Evolutionary conservation across 2,797 vertebrate genomes (phyloP).

Genomic region (Otus scops): DNA sequence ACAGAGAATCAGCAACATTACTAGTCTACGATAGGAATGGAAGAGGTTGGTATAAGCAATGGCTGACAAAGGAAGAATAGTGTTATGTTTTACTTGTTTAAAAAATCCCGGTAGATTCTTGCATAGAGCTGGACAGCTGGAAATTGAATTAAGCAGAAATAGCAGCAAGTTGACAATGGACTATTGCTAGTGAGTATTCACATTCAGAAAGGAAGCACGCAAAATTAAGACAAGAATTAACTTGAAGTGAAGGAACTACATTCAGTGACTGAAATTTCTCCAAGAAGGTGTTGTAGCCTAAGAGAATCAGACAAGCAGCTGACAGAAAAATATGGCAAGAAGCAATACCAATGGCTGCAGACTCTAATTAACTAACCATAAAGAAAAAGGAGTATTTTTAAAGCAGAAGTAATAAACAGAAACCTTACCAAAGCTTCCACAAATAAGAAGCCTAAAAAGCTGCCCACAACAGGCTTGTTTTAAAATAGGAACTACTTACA

Average conservation of each 20-base stretch:
- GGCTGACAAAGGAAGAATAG: background rate
- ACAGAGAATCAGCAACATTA: background rate
- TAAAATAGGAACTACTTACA: background rate
- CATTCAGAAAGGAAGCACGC: constrained; percentile 42
- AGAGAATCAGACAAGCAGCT: background rate
- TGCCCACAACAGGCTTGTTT: background rate
- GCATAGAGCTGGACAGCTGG: background rate
- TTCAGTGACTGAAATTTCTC: background rate
- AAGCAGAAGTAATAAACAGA: background rate
- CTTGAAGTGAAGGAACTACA: background rate
- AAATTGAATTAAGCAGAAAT: constrained; percentile 28
- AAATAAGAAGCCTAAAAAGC: background rate
- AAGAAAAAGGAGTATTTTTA: background rate
- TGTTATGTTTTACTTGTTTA: background rate
- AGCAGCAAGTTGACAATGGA: background rate
- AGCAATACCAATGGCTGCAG: background rate
- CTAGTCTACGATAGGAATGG: background rate
- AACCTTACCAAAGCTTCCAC: background rate
- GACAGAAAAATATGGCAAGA: background rate
- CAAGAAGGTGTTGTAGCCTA: background rate
- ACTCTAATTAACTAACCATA: background rate
- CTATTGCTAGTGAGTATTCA: constrained; percentile 25
- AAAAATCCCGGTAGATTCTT: background rate
- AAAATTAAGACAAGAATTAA: constrained; percentile 54
- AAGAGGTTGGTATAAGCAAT: background rate